Evolutionary conservation across 30 jellyfish, hydroid and myxozoan species (phyloP).

Genomic region (Aurelia aurita): DNA sequence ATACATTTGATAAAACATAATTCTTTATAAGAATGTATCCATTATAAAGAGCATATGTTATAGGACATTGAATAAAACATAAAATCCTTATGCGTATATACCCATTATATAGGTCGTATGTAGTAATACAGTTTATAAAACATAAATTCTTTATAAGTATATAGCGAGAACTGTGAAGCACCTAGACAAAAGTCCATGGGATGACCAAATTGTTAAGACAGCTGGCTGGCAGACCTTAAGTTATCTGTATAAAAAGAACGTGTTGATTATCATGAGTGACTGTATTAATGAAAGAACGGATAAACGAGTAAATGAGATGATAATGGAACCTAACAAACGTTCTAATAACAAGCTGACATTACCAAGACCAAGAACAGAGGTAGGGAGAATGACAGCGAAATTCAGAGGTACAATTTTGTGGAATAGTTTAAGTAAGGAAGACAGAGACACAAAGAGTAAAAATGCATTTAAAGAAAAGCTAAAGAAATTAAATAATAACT

Average conservation of each 20-base stretch:
- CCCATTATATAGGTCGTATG: too few relatives aligned
- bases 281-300: constrained; percentile 27
- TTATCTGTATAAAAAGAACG: constrained; percentile 11
- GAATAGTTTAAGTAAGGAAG: constrained; percentile 14
- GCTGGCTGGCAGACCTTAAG: constrained; percentile 26
- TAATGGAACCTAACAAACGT: constrained; percentile 24
- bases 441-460: neutral
- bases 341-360: constrained; percentile 25
- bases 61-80: too few relatives aligned
- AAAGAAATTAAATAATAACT: neutral
- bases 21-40: too few relatives aligned
- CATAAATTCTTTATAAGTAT: too few relatives aligned
- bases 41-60: too few relatives aligned
- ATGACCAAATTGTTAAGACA: too few relatives aligned
- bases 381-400: constrained; percentile 25
- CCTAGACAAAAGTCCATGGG: too few relatives aligned
- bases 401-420: constrained; percentile 21
- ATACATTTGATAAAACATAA: too few relatives aligned
- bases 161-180: too few relatives aligned
- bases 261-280: constrained; percentile 28
- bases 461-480: neutral
- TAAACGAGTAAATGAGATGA: constrained; percentile 21
- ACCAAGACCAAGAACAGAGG: constrained; percentile 39
- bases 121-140: too few relatives aligned
- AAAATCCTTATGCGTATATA: too few relatives aligned